Base-by-base conservation (phyloP, 2,113 vertebrate genomes). In the Rhynchomys soricoides region DNA sequence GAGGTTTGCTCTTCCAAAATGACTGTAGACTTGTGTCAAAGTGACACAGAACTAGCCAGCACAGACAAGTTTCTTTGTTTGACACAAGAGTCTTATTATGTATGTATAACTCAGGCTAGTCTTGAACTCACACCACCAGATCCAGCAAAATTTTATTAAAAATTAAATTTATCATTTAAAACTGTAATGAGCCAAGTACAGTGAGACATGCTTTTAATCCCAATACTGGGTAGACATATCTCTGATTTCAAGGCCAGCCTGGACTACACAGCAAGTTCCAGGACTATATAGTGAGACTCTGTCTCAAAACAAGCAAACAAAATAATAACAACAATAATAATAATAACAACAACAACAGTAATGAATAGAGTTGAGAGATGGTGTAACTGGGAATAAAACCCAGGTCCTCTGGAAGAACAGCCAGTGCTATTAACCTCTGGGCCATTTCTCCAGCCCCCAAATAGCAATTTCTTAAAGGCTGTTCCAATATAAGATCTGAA, bases 401-500 rank as follows among this genome's bases (percentile, higher is more conserved):
- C 70, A 40, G 70, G 37, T 68, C 37, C 37, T 68, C 66, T 68
- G 66, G 31, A 68, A 68, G 66, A 68, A 31, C 66, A 68, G 66
- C 34, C 29, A n/a, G 66, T 68, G 66, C 64, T 68, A 5, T 34
- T 68, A 68, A 68, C 11, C 24, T 34, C 66, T 34, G 34, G n/a
- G 34, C 68, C 68, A 70, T 70, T 15, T 70, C 68, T 70, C 68
- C 34, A 70, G 68, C 34, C 68, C 16, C 68, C 10, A 70, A 70
- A 37, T 31, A 5, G 52, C 57, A 92, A 57, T 83, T 97, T 83
- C 45, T 90, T 90, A 92, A 82, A 93, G 34, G n/a, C 29, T 89
- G 66, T 11, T 93, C 16, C 37, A 93, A 90, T 57, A 86, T 43
- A 74, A 48, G 93, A 86, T 66, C 66, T 92, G 59, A 96, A 94